A percentile compares a stretch with the other conserved stretches of the same genome.
Conservation (phyloP, 53 echinoderm and acorn worm genomes). For the Zoroaster sp. region DNA sequence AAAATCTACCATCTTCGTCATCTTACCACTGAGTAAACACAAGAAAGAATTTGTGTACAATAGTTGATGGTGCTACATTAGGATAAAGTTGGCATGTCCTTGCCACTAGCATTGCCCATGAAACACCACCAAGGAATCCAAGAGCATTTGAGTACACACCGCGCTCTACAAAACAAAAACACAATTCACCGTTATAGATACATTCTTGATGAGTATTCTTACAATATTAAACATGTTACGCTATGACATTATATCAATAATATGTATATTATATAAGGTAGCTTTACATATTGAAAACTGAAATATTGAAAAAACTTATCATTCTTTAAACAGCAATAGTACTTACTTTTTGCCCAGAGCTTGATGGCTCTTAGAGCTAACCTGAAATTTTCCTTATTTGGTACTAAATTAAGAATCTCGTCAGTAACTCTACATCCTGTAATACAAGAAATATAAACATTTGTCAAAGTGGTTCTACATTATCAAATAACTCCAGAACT, state of each 20-base stretch:
- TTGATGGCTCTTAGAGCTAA: constrained; percentile 93
- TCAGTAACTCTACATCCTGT: constrained; percentile 95
- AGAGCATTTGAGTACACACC: constrained; percentile 97
- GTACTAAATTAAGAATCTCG: constrained; percentile 97
- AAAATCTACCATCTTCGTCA: not conserved
- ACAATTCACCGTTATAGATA: too few relatives aligned
- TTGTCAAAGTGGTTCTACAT: too few relatives aligned
- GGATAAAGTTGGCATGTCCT: constrained; percentile 98
- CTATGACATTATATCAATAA: too few relatives aligned
- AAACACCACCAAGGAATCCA: constrained; percentile 96
- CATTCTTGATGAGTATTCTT: too few relatives aligned
- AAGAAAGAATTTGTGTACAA: constrained; percentile 98
- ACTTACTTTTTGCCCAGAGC: constrained; percentile 99
- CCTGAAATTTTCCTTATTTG: constrained; percentile 96
- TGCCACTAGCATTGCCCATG: constrained; percentile 98
- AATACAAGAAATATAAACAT: too few relatives aligned
- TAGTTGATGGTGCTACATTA: constrained; percentile 88
- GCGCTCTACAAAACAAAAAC: constrained; percentile 78
- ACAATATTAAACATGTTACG: too few relatives aligned
- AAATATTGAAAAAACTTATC: not conserved
- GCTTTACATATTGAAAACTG: not conserved
- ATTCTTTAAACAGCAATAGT: not conserved
- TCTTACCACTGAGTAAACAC: constrained; percentile 96
- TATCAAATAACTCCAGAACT: too few relatives aligned
- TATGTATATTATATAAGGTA: too few relatives aligned